phyloP scores from a whole-genome alignment of 2,888 invertebrate genomes.

The Hypomecis atomaria region DNA sequence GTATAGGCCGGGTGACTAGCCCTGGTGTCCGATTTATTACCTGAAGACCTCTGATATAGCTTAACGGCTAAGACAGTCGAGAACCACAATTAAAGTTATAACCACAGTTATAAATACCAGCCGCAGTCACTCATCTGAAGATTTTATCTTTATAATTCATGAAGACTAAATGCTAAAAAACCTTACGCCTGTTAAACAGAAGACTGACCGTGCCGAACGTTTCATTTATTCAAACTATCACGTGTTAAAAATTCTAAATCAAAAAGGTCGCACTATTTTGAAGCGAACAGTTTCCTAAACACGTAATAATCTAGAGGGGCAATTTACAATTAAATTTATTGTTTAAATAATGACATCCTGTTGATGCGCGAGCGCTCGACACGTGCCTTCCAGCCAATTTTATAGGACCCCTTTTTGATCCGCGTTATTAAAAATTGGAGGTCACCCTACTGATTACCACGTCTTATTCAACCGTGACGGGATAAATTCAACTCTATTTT shows the following conservation, averaged over 20 bases:
- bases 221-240: too few species aligned
- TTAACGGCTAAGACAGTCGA: too few species aligned
- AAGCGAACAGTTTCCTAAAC: conserved; percentile 27
- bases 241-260: not conserved
- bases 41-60: too few species aligned
- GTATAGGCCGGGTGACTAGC: too few species aligned
- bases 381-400: conserved; percentile 53
- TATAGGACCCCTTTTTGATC: conserved; percentile 38
- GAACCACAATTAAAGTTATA: too few species aligned
- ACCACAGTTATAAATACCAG: too few species aligned
- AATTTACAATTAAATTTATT: conserved; percentile 74
- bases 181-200: too few species aligned
- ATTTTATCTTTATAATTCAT: too few species aligned
- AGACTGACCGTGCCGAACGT: too few species aligned
- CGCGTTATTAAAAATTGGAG: conserved; percentile 40
- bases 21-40: too few species aligned
- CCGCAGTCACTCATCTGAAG: too few species aligned
- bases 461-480: conserved; percentile 9
- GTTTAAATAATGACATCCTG: conserved; percentile 72
- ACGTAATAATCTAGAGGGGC: conserved; percentile 44
- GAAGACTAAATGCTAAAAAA: too few species aligned
- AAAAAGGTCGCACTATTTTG: conserved; percentile 23
- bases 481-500: conserved; percentile 15
- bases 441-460: conserved; percentile 34
- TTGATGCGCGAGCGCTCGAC: conserved; percentile 56